phyloP scores from a whole-genome alignment of 2,888 invertebrate genomes.

The Priocnemis perturbator region DNA sequence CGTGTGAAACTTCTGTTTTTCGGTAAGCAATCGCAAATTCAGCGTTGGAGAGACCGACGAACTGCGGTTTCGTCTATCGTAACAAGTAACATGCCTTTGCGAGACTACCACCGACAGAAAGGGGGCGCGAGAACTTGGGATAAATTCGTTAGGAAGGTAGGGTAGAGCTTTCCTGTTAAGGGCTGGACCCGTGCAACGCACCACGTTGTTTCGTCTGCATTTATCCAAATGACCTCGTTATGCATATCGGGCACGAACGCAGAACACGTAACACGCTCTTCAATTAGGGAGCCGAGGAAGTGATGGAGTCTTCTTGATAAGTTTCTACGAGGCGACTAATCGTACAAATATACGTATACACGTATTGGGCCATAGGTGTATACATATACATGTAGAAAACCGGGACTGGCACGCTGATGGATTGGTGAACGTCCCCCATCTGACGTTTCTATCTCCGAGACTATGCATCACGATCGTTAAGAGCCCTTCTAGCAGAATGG shows the following conservation, averaged over 20 bases:
- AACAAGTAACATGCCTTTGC: too few species aligned
- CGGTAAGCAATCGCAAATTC: not conserved
- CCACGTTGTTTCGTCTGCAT: constrained; percentile 1
- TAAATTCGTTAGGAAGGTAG: not conserved
- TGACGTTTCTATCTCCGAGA: constrained; percentile 61
- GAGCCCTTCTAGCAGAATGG: constrained; percentile 48
- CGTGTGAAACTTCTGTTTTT: too few species aligned
- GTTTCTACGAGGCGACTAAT: constrained; percentile 44
- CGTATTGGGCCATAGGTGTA: constrained; percentile 20
- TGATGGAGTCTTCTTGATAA: constrained; percentile 42
- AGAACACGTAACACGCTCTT: constrained; percentile 36
- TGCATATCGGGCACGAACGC: constrained; percentile 41
- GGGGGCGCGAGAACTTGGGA: too few species aligned
- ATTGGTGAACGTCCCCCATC: constrained; percentile 53
- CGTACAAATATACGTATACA: constrained; percentile 14
- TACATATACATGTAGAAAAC: not conserved
- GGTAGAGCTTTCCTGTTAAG: constrained; percentile 8
- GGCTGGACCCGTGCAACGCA: too few species aligned
- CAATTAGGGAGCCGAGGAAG: constrained; percentile 45
- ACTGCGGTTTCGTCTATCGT: not conserved
- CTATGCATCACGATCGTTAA: constrained; percentile 51
- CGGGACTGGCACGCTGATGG: constrained; percentile 50
- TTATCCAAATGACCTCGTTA: constrained; percentile 52
- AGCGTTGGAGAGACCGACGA: not conserved
- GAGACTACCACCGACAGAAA: too few species aligned